phyloP scores from a whole-genome alignment of 2,888 invertebrate genomes.

The Chrysomela aeneicollis region DNA sequence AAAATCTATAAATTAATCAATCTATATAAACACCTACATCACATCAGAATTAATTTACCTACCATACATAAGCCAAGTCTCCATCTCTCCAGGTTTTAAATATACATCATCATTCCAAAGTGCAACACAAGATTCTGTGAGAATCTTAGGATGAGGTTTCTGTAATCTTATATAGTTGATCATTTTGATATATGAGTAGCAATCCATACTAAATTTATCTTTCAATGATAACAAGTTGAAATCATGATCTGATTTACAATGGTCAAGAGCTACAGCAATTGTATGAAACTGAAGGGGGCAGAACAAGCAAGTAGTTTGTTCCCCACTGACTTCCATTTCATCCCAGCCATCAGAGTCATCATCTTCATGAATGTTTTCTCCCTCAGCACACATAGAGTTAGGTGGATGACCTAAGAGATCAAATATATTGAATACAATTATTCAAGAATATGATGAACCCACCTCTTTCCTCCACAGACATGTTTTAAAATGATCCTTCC shows the following conservation, averaged over 20 bases:
- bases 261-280: conserved; percentile 71
- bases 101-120: conserved; percentile 82
- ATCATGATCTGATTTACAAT: conserved; percentile 71
- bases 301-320: conserved; percentile 74
- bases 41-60: conserved; percentile 43
- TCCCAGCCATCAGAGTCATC: conserved; percentile 65
- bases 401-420: conserved; percentile 22
- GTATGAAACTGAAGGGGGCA: conserved; percentile 70
- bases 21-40: not conserved
- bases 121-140: conserved; percentile 61
- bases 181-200: conserved; percentile 82
- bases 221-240: conserved; percentile 74
- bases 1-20: conserved; percentile 58
- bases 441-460: not conserved
- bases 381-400: conserved; percentile 23
- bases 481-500: conserved; percentile 16
- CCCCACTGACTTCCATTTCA: conserved; percentile 63
- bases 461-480: conserved; percentile 31
- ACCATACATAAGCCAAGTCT: conserved; percentile 87
- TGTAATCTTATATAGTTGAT: conserved; percentile 80
- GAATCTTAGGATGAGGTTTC: conserved; percentile 67
- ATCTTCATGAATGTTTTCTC: conserved; percentile 45
- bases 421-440: not conserved
- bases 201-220: conserved; percentile 77
- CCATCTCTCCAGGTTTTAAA: conserved; percentile 78